phyloP scores from a whole-genome alignment of 2,888 invertebrate species.

The Lasioglossum pauxillum region DNA sequence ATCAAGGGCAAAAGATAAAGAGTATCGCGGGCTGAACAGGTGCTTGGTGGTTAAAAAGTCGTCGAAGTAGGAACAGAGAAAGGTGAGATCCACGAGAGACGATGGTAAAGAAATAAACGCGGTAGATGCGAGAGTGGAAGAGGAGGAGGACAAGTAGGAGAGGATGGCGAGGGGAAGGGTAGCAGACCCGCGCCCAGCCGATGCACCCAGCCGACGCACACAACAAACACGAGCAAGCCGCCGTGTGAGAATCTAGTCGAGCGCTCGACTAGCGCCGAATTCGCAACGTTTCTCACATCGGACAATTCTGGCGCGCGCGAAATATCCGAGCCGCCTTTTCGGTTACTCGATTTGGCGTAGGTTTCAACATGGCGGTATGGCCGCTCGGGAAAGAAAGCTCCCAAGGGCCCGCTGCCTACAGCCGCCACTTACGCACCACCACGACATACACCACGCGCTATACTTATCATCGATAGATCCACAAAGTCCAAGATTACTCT shows the following conservation, averaged over 20 bases:
- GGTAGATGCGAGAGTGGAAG: constrained; percentile 57
- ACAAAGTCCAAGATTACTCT: constrained; percentile 62
- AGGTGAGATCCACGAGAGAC: constrained; percentile 67
- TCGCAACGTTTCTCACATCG: constrained; percentile 59
- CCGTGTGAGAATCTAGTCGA: constrained; percentile 69
- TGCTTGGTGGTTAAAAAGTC: constrained; percentile 61
- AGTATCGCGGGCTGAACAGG: constrained; percentile 67
- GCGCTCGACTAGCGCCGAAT: constrained; percentile 63
- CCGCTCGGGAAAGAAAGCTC: constrained; percentile 84
- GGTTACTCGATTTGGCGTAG: constrained; percentile 81
- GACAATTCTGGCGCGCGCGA: constrained; percentile 63
- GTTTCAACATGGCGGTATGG: constrained; percentile 85
- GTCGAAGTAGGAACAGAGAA: constrained; percentile 63
- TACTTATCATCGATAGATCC: constrained; percentile 68
- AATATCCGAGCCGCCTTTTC: constrained; percentile 73
- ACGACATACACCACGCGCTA: constrained; percentile 68
- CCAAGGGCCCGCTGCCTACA: constrained; percentile 77
- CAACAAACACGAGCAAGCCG: constrained; percentile 76
- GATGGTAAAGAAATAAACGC: constrained; percentile 62
- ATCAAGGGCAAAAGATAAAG: constrained; percentile 68
- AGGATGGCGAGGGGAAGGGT: constrained; percentile 65
- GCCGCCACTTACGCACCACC: constrained; percentile 71
- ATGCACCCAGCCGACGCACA: constrained; percentile 78
- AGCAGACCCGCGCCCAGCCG: constrained; percentile 78
- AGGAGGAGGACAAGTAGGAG: constrained; percentile 64